These are phyloP conservation scores for Hypsopygia costalis DNA, from an alignment of 2,888 invertebrate genomes.

Conservation along the genomic window DNA sequence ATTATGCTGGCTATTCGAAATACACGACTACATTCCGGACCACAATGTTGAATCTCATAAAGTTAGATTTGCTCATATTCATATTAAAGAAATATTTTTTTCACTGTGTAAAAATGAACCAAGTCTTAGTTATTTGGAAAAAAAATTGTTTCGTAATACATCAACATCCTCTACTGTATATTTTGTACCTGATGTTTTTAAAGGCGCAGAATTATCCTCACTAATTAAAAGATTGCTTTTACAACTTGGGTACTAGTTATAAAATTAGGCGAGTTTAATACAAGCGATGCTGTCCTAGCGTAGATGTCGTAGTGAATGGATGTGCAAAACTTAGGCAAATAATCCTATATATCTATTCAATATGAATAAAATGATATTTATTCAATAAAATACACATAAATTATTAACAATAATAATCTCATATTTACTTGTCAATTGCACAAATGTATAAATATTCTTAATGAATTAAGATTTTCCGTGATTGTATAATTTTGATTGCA, in stretches of 20 bases:
- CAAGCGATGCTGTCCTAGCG: slow-evolving; percentile 23
- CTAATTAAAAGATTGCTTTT: slow-evolving; percentile 27
- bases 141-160: not conserved
- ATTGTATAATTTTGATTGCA: not conserved
- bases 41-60: too few species aligned
- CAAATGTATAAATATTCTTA: not conserved
- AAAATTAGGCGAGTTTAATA: slow-evolving; percentile 24
- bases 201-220: slow-evolving; percentile 25
- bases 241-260: slow-evolving; percentile 25
- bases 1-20: too few species aligned
- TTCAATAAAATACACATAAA: not conserved
- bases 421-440: slow-evolving; percentile 3
- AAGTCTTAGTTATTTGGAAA: too few species aligned
- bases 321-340: slow-evolving; percentile 14
- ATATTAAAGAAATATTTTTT: too few species aligned
- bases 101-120: too few species aligned
- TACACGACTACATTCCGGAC: too few species aligned
- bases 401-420: not conserved
- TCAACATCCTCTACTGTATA: slow-evolving; percentile 32
- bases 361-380: not conserved
- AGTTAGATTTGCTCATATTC: too few species aligned
- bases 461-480: too few species aligned
- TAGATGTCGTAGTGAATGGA: slow-evolving; percentile 23
- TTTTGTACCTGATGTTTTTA: slow-evolving; percentile 64
- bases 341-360: not conserved